phyloP scores from a whole-genome alignment of 2,888 invertebrate genomes.

The Parnassius smintheus region DNA sequence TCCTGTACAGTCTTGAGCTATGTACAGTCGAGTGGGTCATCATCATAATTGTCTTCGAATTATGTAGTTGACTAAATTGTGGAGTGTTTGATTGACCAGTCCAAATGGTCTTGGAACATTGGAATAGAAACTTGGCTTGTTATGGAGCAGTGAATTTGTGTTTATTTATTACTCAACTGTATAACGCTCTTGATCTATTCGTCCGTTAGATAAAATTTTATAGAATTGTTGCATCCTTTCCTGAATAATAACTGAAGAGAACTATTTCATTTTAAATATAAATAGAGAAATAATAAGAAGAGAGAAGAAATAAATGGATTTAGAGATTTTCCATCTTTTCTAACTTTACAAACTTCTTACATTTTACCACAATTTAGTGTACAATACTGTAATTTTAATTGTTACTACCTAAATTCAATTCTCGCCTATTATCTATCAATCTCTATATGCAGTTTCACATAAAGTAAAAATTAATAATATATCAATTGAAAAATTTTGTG shows the following conservation, averaged over 20 bases:
- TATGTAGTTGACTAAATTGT: slow-evolving; percentile 61
- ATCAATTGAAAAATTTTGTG: too few species aligned
- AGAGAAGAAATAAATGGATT: not conserved
- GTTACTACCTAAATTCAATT: too few species aligned
- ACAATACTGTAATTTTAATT: too few species aligned
- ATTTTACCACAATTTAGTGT: too few species aligned
- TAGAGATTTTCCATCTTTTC: too few species aligned
- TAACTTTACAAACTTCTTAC: too few species aligned
- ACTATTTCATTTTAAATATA: slow-evolving; percentile 31
- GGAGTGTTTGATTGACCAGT: slow-evolving; percentile 31
- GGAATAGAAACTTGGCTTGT: slow-evolving; percentile 26
- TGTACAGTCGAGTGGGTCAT: slow-evolving; percentile 67
- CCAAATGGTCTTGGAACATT: slow-evolving; percentile 24
- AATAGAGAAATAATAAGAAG: slow-evolving; percentile 30
- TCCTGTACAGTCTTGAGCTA: slow-evolving; percentile 60
- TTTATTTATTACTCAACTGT: slow-evolving; percentile 47
- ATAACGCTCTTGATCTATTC: slow-evolving; percentile 54
- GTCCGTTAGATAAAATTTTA: slow-evolving; percentile 59
- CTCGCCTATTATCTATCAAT: too few species aligned
- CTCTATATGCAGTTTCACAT: too few species aligned
- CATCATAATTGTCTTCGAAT: slow-evolving; percentile 59
- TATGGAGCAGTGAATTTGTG: slow-evolving; percentile 29
- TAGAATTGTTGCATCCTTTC: slow-evolving; percentile 46
- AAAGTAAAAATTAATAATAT: too few species aligned
- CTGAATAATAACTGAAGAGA: slow-evolving; percentile 44